phyloP scores from a whole-genome alignment of 2,888 invertebrate genomes.

The Cyclophora punctaria region DNA sequence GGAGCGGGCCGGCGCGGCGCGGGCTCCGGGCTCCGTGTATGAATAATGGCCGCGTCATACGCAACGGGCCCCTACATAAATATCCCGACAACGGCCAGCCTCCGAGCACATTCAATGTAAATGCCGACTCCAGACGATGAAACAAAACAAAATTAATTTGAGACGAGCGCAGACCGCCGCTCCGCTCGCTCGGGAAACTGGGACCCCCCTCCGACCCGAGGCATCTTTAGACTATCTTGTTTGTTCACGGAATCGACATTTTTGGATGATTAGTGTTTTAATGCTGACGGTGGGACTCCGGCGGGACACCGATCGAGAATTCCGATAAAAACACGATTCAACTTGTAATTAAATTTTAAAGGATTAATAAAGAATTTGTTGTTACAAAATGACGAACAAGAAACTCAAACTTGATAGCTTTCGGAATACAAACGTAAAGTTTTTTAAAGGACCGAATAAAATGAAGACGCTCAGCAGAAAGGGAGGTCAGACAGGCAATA shows the following conservation, averaged over 20 bases:
- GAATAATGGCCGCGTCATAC: constrained; percentile 73
- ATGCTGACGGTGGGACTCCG: constrained; percentile 33
- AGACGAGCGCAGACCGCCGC: constrained; percentile 62
- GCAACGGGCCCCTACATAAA: constrained; percentile 66
- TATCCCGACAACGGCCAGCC: constrained; percentile 64
- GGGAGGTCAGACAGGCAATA: constrained; percentile 35
- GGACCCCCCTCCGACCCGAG: constrained; percentile 65
- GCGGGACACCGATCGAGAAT: constrained; percentile 46
- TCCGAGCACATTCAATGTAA: constrained; percentile 73
- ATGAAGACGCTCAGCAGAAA: constrained; percentile 33
- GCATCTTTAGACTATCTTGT: constrained; percentile 54
- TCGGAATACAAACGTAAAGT: constrained; percentile 22
- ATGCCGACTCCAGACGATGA: constrained; percentile 69
- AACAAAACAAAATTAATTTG: constrained; percentile 75
- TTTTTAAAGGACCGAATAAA: constrained; percentile 1
- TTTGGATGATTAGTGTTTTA: constrained; percentile 57
- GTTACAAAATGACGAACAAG: constrained; percentile 11
- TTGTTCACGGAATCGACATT: constrained; percentile 44
- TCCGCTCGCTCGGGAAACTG: constrained; percentile 55
- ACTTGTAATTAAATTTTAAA: constrained; percentile 19
- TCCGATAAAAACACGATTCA: constrained; percentile 37
- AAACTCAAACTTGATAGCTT: background rate
- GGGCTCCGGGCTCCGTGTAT: constrained; percentile 47
- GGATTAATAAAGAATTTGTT: constrained; percentile 16
- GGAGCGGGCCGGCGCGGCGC: constrained; percentile 16